A percentile compares a stretch with the other conserved stretches of the same genome.
Evolutionary conservation across 2,888 invertebrate genomes (phyloP).

Genomic region (Fissipunctia ypsillon): DNA sequence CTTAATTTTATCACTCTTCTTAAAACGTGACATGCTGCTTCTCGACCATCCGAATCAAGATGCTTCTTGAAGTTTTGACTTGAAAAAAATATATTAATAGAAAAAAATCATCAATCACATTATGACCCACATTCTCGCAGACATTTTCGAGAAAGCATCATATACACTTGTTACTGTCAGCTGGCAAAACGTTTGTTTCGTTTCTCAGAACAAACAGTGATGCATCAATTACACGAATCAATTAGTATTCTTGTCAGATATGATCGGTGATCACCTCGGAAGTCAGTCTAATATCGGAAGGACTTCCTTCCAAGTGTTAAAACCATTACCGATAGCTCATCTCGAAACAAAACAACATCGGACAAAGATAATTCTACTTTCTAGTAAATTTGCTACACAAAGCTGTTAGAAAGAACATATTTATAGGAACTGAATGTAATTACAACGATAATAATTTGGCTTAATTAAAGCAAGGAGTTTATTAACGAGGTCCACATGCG

Average conservation of each 20-base stretch:
- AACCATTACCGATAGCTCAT: slow-evolving; percentile 46
- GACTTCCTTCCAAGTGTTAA: slow-evolving; percentile 50
- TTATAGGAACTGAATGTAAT: slow-evolving; percentile 43
- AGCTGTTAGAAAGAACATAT: slow-evolving; percentile 20
- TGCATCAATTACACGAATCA: slow-evolving; percentile 30
- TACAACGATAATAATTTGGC: slow-evolving; percentile 39
- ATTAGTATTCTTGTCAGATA: slow-evolving; percentile 21
- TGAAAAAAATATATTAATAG: background rate
- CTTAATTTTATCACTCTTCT: background rate
- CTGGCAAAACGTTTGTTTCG: slow-evolving; percentile 9
- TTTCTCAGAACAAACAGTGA: slow-evolving; percentile 28
- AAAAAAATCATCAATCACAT: slow-evolving; percentile 21
- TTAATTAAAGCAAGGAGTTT: slow-evolving; percentile 43
- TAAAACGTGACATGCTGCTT: background rate
- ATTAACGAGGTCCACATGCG: slow-evolving; percentile 42
- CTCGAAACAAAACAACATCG: slow-evolving; percentile 44
- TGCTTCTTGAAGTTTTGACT: background rate
- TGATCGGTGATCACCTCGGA: slow-evolving; percentile 18
- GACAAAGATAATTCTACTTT: slow-evolving; percentile 44
- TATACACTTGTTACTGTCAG: slow-evolving; percentile 9
- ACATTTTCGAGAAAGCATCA: slow-evolving; percentile 24
- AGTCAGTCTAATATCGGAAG: slow-evolving; percentile 47
- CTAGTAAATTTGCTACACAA: slow-evolving; percentile 22
- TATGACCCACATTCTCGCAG: slow-evolving; percentile 12
- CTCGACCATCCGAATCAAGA: background rate